Base-by-base conservation (phyloP, 2,888 invertebrate species). In the Orthosia gracilis region DNA sequence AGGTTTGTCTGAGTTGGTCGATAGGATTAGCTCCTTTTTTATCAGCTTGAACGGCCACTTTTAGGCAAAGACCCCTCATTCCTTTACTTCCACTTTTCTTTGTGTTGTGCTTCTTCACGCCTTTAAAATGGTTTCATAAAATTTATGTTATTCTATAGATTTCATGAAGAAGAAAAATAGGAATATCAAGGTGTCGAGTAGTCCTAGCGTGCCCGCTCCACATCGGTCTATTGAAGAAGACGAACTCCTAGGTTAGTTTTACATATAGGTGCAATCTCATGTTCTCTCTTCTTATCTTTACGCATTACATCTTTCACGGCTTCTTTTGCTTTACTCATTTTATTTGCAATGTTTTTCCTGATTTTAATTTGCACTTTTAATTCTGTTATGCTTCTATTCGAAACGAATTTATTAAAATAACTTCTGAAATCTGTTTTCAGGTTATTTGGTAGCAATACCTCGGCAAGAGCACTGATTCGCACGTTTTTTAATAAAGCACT, bases 401-500 rank as follows among this genome's bases (percentile, higher is more conserved):
- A 26, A 57, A 1, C 17, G 40, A 15, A 52, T 26, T 12, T 15
- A 13, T 62, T 0, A 1, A 55, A 9, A 52, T 62, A 52, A 78
- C 18, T 57, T 65, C 17, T 59, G 12, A 17, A 69, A 57, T 78
- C 49, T 76, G 40, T 69, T 95, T 94, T 82, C 95, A 96, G 96
- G 95, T 90, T 96, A 95, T 86, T 78, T 96, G 76, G 89, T 96
- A 83, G 93, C 89, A 81, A 84, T 94, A 83, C 89, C 90, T 76
- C 84, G 85, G 81, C 87, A 87, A 89, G 84, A 83, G 81, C 88
- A 92, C 92, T 89, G 66, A 83, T 68, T 69, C 78, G 87, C 91
- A 89, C 89, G 13, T 75, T 76, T 73, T 78, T 64, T 82, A 84
- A 87, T 86, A 87, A 59, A 87, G 77, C 85, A 85, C 87, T 58